These are phyloP conservation scores for Periophthalmodon schlosseri DNA, from an alignment of 2,113 vertebrate species.

Conservation along the genomic window DNA sequence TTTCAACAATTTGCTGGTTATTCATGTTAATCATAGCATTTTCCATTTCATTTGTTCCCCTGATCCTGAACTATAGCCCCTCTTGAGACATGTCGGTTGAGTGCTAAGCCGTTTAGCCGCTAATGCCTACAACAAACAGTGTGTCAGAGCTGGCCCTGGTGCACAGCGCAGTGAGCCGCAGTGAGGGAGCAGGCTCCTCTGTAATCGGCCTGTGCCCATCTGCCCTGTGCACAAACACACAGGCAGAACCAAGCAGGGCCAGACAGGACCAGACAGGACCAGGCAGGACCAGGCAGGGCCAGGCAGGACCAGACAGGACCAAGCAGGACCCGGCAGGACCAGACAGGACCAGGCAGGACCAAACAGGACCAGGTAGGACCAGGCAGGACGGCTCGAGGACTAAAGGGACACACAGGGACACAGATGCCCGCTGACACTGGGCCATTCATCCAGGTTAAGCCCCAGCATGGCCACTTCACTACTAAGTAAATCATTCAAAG, in stretches of 20 bases:
- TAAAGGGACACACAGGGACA: conserved; percentile 72
- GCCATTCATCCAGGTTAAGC: conserved; percentile 61
- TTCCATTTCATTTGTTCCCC: conserved; percentile 33
- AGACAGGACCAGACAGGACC: conserved; percentile 25
- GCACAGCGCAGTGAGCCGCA: conserved; percentile 56
- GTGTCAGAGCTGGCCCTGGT: conserved; percentile 66
- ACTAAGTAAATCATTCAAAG: conserved; percentile 51
- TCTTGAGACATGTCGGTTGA: conserved; percentile 69
- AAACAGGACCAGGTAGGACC: conserved; percentile 37
- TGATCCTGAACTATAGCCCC: conserved; percentile 58
- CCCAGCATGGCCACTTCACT: conserved; percentile 31
- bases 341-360: conserved; percentile 37
- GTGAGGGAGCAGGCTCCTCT: conserved; percentile 71
- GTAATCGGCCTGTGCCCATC: conserved; percentile 76
- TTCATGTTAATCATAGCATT: background rate
- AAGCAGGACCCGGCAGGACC: conserved; percentile 35
- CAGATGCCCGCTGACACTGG: conserved; percentile 69
- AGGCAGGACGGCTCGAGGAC: conserved; percentile 67
- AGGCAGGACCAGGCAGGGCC: conserved; percentile 37
- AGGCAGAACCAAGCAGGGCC: conserved; percentile 30
- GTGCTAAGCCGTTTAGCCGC: conserved; percentile 78
- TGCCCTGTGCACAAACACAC: conserved; percentile 71
- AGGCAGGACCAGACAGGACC: conserved; percentile 37
- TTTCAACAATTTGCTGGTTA: background rate
- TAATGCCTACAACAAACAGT: conserved; percentile 78